Evolutionary conservation across 1,140 invertebrate species (phyloP).

Genomic region (Bombus confusus): DNA sequence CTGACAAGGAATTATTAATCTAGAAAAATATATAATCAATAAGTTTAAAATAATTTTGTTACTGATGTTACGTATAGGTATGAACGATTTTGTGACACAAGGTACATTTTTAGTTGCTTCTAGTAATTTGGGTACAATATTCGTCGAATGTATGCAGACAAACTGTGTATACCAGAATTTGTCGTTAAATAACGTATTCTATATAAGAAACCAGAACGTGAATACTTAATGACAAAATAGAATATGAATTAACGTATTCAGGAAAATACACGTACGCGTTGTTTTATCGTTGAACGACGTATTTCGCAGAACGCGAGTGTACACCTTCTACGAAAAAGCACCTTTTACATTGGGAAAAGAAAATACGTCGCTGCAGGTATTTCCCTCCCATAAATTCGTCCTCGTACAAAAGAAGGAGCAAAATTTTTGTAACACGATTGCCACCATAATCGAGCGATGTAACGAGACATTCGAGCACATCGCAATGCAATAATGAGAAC

Average conservation of each 20-base stretch:
- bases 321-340: background rate
- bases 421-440: constrained; percentile 70
- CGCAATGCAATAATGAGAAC: constrained; percentile 62
- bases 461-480: constrained; percentile 55
- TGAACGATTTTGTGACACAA: too few relatives aligned
- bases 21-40: too few relatives aligned
- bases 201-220: background rate
- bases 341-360: constrained; percentile 40
- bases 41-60: too few relatives aligned
- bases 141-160: too few relatives aligned
- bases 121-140: too few relatives aligned
- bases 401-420: constrained; percentile 65
- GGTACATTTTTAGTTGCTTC: too few relatives aligned
- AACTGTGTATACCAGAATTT: too few relatives aligned
- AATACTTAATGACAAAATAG: background rate
- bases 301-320: background rate
- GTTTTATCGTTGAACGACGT: constrained; percentile 26
- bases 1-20: too few relatives aligned
- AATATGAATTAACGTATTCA: background rate
- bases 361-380: constrained; percentile 57
- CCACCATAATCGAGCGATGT: constrained; percentile 52
- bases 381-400: constrained; percentile 68
- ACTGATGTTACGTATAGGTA: too few relatives aligned
- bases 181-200: too few relatives aligned
- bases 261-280: background rate